Evolutionary conservation across 2,113 vertebrate species (phyloP), one percentile per base, ranked within the genome.

Genomic region (Pygoscelis adeliae): DNA sequence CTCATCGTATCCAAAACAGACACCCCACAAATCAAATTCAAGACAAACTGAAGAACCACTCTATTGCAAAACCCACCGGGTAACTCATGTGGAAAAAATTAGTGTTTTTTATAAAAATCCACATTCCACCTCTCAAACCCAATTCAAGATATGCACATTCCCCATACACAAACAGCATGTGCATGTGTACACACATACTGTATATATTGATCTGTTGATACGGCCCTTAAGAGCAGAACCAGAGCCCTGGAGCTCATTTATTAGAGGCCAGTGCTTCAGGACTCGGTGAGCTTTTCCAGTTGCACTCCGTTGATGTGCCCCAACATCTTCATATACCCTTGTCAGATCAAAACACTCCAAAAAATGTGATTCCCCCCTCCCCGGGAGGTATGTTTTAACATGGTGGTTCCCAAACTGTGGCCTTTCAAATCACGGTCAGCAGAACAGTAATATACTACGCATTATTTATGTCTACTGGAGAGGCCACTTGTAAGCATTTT

Each of bases 121-220:
- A 88, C 84, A 85, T 91, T 95, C 61, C 67, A 91, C 62, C 53
- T 95, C 80, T 94, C 77, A 95, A 97, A 87, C 36, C 81, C 78
- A 22, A 25, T 58, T 38, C 17, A 3, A 93, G 46, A 91, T 44
- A 62, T 0, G 9, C 53, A 66, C 1, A 0, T 81, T 81, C 38
- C 36, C 29, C n/a, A 81, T 2, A 67, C 6, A 42, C 22, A 73
- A 34, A 44, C 1, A 2, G 25, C 53, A 80, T 21, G 42, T 36
- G 66, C 8, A 2, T 15, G 6, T 26, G 19, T 26, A 42, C 22
- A 23, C 34, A 66, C 56, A 84, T 7, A 8, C 50, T 9, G 11
- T 11, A n/a, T 16, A 19, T 16, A 59, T 1, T 27, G 25, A 42
- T 38, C 70, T 85, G 25, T 22, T 23, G 38, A 49, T 38, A 74